Base-by-base conservation (phyloP, 2,888 invertebrate species). In the Strigamia maritima region DNA sequence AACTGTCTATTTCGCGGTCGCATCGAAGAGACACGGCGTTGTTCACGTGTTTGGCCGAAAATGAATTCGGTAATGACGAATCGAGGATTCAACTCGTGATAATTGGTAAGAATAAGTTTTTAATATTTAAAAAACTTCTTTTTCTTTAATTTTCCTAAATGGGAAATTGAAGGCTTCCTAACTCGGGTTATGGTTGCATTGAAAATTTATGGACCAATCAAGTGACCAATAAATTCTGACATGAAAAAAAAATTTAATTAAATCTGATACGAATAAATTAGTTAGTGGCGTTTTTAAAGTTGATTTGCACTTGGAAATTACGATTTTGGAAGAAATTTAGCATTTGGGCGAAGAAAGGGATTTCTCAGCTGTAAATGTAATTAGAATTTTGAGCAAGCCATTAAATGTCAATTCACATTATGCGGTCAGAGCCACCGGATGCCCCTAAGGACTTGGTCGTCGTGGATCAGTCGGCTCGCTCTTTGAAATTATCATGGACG, bases 401-500 rank as follows among this genome's bases (percentile, higher is more conserved):
- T 44, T 44, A 44, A 44, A 44, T 16, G 44, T 44, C n/a, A 54
- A 54, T 54, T 54, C 19, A 3, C 22, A 54, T 54, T 54, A 19
- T 19, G 54, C 54, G 54, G 54, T 54, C 35, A 92, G 94, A 94
- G 90, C 92, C 92, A 79, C 93, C 94, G 10, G 95, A 95, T 89
- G 92, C 94, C 81, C 95, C 95, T 0, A 94, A 94, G 84, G 94
- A 94, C 78, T 87, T 95, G 80, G 95, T 90, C 86, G 94, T 95
- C 38, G 88, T 95, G 82, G 95, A 95, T 87, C 95, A 95, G 88
- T 94, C 94, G 77, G 95, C 95, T 82, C 90, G 94, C 82, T 93
- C 94, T 0, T 95, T 95, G 79, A 95, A 95, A 85, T 87, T 95
- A 26, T 94, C 94, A 19, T 95, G 95, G 95, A 94, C 93, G 22